Evolutionary conservation across 2,797 vertebrate species (phyloP), one percentile per base, ranked within the genome.

Genomic region (Sebastes nivosus): DNA sequence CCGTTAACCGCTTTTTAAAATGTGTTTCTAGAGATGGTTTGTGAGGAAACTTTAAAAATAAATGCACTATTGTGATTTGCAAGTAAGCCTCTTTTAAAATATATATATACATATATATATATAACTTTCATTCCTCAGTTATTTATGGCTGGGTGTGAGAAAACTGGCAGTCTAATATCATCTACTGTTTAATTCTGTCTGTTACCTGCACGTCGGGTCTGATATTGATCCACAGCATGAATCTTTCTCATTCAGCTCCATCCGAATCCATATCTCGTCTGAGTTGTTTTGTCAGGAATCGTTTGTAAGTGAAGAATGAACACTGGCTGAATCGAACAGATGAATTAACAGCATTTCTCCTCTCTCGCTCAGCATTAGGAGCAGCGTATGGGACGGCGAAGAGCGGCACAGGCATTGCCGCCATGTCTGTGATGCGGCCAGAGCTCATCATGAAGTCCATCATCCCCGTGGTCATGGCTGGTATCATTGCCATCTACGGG

Each of bases 391-490:
- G 99, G 70, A 99, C 99, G 1, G 98, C 98, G 10, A 99, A 99
- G 95, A 99, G 98, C 8, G 98, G 98, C 82, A 99, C 98, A 0
- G 98, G 98, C 72, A 99, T 99, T 12, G 98, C 98, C 9, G 98
- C 98, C 92, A 99, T 99, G 98, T 99, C 98, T 0, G 98, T 99
- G 94, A 99, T 99, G 98, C 95, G 98, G 94, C 98, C 98, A 78
- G 98, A 99, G 94, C 95, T 99, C 94, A 99, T 99, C 95, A 99
- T 99, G 98, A 99, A 98, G 95, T 99, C 98, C 77, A 99, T 99
- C 96, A 99, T 99, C 91, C 99, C 99, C 0, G 99, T 99, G 82
- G 99, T 99, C 94, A 99, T 99, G 99, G 99, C 98, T 1, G 99
- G 99, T 86, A 99, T 99, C 95, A 99, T 99, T 76, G 98, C 99